Conservation (phyloP, 2,113 vertebrate genomes). For the Recurvirostra avosetta region DNA sequence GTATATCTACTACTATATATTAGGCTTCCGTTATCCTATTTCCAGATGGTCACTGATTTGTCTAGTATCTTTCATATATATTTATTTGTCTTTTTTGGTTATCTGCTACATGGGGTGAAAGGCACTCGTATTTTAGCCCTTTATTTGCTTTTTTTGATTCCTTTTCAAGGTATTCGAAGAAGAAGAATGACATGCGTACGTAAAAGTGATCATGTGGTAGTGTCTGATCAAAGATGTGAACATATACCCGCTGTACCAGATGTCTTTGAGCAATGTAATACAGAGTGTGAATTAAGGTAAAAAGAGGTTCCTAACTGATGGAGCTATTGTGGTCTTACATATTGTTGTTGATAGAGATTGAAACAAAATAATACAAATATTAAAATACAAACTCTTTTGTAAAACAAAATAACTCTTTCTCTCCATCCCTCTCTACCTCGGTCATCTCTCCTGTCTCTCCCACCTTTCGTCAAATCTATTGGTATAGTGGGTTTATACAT, state of each 20-base stretch:
- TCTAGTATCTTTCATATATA: background rate
- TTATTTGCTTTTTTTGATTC: background rate
- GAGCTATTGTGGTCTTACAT: background rate
- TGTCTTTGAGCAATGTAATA: constrained; percentile 84
- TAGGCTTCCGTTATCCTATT: background rate
- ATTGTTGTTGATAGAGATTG: background rate
- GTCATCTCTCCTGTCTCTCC: background rate
- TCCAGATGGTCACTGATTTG: background rate
- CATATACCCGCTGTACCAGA: constrained; percentile 69
- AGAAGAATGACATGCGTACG: constrained; percentile 83
- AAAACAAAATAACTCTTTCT: background rate
- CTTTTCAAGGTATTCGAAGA: constrained; percentile 71
- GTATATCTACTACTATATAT: background rate
- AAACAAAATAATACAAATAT: background rate
- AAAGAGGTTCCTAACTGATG: background rate
- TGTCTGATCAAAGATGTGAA: constrained; percentile 90
- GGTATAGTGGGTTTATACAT: background rate
- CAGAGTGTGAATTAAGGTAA: constrained; percentile 93
- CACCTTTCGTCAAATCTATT: background rate
- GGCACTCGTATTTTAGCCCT: background rate
- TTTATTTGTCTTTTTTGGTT: background rate
- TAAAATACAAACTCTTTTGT: too few species aligned
- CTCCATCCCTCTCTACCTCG: background rate
- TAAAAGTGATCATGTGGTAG: constrained; percentile 82
- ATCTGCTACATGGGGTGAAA: background rate